Evolutionary conservation across 2,888 invertebrate genomes (phyloP).

Genomic region (Resseliella maxima): DNA sequence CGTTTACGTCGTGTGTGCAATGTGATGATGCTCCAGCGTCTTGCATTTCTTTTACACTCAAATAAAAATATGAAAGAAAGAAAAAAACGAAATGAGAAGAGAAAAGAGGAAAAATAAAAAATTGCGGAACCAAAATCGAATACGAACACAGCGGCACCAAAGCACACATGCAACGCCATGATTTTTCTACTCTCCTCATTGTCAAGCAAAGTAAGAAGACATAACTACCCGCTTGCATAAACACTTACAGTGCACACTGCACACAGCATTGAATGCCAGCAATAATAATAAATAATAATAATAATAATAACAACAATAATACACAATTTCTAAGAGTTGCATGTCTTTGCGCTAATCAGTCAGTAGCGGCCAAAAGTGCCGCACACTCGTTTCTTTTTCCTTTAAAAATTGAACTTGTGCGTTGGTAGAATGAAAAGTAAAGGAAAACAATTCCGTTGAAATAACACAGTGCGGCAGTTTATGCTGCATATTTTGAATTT

Average conservation of each 20-base stretch:
- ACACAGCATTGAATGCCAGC: neutral
- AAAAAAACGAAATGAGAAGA: no score
- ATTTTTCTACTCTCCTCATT: constrained; percentile 27
- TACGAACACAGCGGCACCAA: constrained; percentile 51
- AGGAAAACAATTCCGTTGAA: neutral
- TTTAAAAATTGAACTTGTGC: neutral
- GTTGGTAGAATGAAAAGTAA: neutral
- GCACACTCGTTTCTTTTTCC: neutral
- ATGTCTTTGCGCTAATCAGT: constrained; percentile 24
- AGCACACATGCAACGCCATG: neutral
- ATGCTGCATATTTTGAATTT: no score
- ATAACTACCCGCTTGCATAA: constrained; percentile 34
- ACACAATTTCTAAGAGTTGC: constrained; percentile 28
- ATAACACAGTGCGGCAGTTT: no score
- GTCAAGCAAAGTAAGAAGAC: constrained; percentile 16
- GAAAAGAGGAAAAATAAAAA: neutral
- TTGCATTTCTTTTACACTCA: constrained; percentile 54
- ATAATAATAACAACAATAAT: no score
- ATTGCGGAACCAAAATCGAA: constrained; percentile 7
- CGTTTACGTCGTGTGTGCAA: neutral
- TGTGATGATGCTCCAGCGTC: constrained; percentile 33
- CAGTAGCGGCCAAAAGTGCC: constrained; percentile 19
- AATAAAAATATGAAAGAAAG: neutral
- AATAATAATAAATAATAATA: no score
- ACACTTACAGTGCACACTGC: neutral